Evolutionary conservation across 2,113 vertebrate species (phyloP).

Genomic region (Amphiprion ocellaris): DNA sequence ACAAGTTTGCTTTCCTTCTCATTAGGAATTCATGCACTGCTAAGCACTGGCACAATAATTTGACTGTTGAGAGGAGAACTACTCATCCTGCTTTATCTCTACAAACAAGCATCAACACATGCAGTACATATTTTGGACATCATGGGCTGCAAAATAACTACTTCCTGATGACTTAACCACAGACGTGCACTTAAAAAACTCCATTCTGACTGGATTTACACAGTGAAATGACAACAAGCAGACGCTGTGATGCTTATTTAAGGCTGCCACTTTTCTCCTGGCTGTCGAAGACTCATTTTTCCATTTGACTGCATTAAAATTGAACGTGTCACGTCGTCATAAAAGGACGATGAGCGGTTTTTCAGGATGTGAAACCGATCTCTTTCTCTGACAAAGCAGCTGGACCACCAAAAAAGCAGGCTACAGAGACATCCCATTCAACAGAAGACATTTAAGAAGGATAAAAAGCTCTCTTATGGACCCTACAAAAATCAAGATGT

Average conservation of each 20-base stretch:
- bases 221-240: constrained; percentile 15
- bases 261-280: neutral
- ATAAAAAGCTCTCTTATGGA: constrained; percentile 17
- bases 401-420: neutral
- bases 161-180: constrained; percentile 32
- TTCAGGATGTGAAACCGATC: constrained; percentile 13
- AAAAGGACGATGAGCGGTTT: constrained; percentile 19
- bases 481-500: constrained; percentile 31
- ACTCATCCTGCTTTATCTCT: constrained; percentile 6
- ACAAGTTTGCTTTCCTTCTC: constrained; percentile 37
- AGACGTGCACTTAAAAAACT: neutral
- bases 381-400: constrained; percentile 7
- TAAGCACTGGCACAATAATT: constrained; percentile 15
- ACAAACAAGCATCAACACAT: constrained; percentile 8
- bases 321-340: constrained; percentile 12
- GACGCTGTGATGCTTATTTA: neutral
- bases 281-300: constrained; percentile 33
- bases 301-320: constrained; percentile 37
- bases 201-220: neutral
- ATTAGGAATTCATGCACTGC: constrained; percentile 24
- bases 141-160: constrained; percentile 8
- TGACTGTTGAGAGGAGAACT: constrained; percentile 9
- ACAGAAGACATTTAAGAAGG: neutral
- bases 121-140: constrained; percentile 7
- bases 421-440: neutral